Base-by-base conservation (phyloP, 2,888 invertebrate species). In the Leucoma salicis region DNA sequence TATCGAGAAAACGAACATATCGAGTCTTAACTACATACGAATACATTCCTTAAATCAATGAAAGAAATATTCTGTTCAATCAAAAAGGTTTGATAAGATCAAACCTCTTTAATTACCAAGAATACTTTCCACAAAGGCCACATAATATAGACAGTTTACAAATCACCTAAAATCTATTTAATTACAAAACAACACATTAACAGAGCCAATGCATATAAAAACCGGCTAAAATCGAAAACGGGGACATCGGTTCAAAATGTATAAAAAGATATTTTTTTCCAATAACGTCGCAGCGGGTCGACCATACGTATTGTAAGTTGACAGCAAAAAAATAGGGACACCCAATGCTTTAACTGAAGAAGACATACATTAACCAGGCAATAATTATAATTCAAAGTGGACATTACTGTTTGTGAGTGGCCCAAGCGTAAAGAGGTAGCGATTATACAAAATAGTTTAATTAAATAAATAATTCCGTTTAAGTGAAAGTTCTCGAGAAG, bases 381-480 rank as follows among this genome's bases (percentile, higher is more conserved):
- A 85, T 88, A 84, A 87, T 87, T 85, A 86, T 88, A 88, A 85
- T 81, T 88, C 88, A 88, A 82, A 73, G 74, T 73, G 79, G 80
- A 81, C 79, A 78, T 79, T 78, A 76, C 74, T 66, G 63, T 63
- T 70, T 74, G 55, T 44, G 42, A 11, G 28, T 12, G 54, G 57
- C 33, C 2, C n/a, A 58, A 68, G 64, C 15, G 12, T 5, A 29
- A 14, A 29, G 29, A 29, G 13, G 14, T 14, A 14, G 29, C 29
- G 29, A 8, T 29, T 29, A 10, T 1, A 29, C 4, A 8, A 8
- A 8, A 21, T 6, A 4, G 21, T 4, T 21, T 21, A 21, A 8
- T 21, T 21, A 21, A 21, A n/a, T n/a, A n/a, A n/a, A n/a, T n/a
- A n/a, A n/a, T n/a, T n/a, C n/a, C n/a, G n/a, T n/a, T n/a, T n/a